Evolutionary conservation across 2,888 invertebrate species (phyloP).

Genomic region (Apamea anceps): DNA sequence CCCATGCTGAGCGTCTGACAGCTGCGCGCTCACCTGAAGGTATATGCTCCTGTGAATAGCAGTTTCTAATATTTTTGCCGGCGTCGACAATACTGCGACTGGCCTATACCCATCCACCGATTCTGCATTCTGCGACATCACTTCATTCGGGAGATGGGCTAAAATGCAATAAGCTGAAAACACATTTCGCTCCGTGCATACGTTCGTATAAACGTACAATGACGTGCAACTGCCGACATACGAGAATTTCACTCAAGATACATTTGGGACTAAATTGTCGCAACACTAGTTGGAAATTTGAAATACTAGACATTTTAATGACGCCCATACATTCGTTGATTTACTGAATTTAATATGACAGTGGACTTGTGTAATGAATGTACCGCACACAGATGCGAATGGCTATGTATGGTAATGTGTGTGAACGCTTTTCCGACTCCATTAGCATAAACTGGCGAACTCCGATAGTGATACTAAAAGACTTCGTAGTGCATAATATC

Average conservation of each 20-base stretch:
- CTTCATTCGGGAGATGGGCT: slow-evolving; percentile 76
- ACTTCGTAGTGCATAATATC: slow-evolving; percentile 44
- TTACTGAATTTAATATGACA: slow-evolving; percentile 62
- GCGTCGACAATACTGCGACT: too few relatives aligned
- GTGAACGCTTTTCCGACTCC: slow-evolving; percentile 56
- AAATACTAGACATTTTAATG: slow-evolving; percentile 51
- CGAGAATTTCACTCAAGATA: slow-evolving; percentile 45
- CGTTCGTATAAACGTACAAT: slow-evolving; percentile 69
- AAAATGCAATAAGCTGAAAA: slow-evolving; percentile 76
- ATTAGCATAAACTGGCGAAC: slow-evolving; percentile 65
- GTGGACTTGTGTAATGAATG: slow-evolving; percentile 62
- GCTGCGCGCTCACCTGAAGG: too few relatives aligned
- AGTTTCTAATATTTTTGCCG: too few relatives aligned
- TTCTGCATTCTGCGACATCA: too few relatives aligned
- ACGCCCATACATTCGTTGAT: slow-evolving; percentile 52
- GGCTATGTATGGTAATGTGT: slow-evolving; percentile 52
- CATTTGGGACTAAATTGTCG: slow-evolving; percentile 46
- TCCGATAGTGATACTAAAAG: slow-evolving; percentile 60
- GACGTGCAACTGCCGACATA: slow-evolving; percentile 15
- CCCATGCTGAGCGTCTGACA: too few relatives aligned
- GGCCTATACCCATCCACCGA: too few relatives aligned
- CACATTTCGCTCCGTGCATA: slow-evolving; percentile 89
- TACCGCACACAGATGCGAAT: slow-evolving; percentile 46
- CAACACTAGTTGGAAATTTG: slow-evolving; percentile 24
- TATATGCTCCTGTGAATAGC: too few relatives aligned